These are phyloP conservation scores for Polypedilum pembai DNA, from an alignment of 1,140 invertebrate genomes.

Conservation along the genomic window DNA sequence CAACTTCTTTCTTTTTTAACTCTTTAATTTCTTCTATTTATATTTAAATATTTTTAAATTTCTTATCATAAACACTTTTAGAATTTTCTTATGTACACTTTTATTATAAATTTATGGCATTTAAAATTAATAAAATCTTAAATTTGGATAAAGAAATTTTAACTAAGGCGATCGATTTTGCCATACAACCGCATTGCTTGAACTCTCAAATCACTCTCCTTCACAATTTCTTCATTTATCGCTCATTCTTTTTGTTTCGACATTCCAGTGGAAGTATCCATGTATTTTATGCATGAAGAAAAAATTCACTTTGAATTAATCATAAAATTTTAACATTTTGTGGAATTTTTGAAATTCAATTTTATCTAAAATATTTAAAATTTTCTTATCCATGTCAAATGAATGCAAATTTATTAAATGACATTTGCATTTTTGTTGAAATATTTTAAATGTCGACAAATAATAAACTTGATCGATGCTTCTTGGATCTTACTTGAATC, in stretches of 20 bases:
- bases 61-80: not conserved
- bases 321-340: not conserved
- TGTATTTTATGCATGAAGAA: not conserved
- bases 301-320: no score
- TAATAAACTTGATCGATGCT: no score
- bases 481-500: no score
- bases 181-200: not conserved
- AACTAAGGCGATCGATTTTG: not conserved
- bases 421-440: no score
- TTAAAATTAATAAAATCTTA: constrained; percentile 7
- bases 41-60: not conserved
- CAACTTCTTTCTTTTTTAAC: not conserved
- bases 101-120: not conserved
- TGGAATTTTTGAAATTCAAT: not conserved
- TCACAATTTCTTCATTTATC: constrained; percentile 3
- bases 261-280: not conserved
- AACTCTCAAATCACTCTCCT: not conserved
- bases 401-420: no score
- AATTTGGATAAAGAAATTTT: not conserved
- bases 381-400: not conserved
- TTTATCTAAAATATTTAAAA: not conserved
- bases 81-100: not conserved
- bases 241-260: not conserved
- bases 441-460: no score
- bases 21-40: not conserved